phyloP scores from a whole-genome alignment of 2,888 invertebrate genomes.

The Orthosia gothica region DNA sequence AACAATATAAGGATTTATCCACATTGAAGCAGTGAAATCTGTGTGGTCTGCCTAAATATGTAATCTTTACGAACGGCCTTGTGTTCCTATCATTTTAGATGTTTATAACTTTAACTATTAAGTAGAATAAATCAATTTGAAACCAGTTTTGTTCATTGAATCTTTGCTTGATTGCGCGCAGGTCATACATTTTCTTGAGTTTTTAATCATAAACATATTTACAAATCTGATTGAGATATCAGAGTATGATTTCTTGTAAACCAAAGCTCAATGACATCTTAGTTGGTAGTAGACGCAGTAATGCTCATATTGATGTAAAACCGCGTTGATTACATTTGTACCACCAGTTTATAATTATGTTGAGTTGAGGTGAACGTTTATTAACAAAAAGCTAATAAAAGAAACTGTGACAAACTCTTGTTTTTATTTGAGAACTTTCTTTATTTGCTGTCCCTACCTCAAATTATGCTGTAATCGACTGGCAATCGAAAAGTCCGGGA shows the following conservation, averaged over 20 bases:
- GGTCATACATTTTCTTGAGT: slow-evolving; percentile 28
- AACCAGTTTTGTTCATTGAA: slow-evolving; percentile 50
- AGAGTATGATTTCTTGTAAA: slow-evolving; percentile 69
- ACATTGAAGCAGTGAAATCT: slow-evolving; percentile 21
- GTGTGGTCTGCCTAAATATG: slow-evolving; percentile 55
- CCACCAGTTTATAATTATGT: slow-evolving; percentile 77
- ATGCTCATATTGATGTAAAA: slow-evolving; percentile 71
- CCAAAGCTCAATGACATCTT: slow-evolving; percentile 83
- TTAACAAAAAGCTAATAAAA: slow-evolving; percentile 90
- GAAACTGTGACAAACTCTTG: slow-evolving; percentile 74
- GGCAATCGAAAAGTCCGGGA: not conserved
- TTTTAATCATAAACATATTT: slow-evolving; percentile 53
- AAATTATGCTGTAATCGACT: not conserved
- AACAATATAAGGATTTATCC: slow-evolving; percentile 44
- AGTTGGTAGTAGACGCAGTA: slow-evolving; percentile 64
- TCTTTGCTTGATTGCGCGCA: slow-evolving; percentile 39
- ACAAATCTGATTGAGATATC: slow-evolving; percentile 55
- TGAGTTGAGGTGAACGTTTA: slow-evolving; percentile 86
- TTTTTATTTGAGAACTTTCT: slow-evolving; percentile 63
- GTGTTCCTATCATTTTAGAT: slow-evolving; percentile 63
- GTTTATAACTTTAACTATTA: slow-evolving; percentile 61
- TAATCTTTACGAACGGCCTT: slow-evolving; percentile 62
- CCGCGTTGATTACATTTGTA: slow-evolving; percentile 82
- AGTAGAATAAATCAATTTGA: slow-evolving; percentile 62
- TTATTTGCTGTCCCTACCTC: not conserved